Evolutionary conservation across 2,113 vertebrate species (phyloP).

Genomic region (Phocoena phocoena): DNA sequence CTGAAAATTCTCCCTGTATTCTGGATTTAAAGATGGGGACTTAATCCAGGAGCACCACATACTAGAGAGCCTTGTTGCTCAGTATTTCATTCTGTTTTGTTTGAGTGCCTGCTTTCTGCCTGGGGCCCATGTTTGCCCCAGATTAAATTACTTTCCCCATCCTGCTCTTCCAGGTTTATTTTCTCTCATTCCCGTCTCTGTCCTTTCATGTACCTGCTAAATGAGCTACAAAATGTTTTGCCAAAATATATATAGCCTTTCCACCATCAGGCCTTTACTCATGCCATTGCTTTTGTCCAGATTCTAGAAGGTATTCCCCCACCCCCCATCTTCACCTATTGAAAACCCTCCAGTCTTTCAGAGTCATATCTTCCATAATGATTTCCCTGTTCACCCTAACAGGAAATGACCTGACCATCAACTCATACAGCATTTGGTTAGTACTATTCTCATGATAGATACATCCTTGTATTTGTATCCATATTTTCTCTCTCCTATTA

Average conservation of each 20-base stretch:
- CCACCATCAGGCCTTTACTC: neutral
- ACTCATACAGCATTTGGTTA: neutral
- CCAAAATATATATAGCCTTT: neutral
- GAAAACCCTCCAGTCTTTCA: neutral
- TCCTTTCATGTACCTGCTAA: neutral
- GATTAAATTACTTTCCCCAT: neutral
- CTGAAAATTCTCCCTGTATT: slow-evolving; percentile 2
- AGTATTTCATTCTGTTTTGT: neutral
- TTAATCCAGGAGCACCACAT: neutral
- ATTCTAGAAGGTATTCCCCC: neutral
- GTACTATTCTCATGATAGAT: neutral
- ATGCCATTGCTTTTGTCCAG: neutral
- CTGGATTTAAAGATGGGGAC: neutral
- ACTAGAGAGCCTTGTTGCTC: neutral
- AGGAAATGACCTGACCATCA: neutral
- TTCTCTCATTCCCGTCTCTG: neutral
- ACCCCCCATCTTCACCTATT: neutral
- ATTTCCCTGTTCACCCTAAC: neutral
- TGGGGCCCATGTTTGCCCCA: neutral
- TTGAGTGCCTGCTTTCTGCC: neutral
- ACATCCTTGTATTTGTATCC: slow-evolving; percentile 3
- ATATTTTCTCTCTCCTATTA: slow-evolving; percentile 24
- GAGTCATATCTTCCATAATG: neutral
- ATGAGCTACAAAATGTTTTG: slow-evolving; percentile 1
- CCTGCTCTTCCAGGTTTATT: neutral